Percentiles rank a stretch among this genome's conserved stretches.
Conservation (phyloP, 1,140 invertebrate genomes). For the Hetaerina americana region DNA sequence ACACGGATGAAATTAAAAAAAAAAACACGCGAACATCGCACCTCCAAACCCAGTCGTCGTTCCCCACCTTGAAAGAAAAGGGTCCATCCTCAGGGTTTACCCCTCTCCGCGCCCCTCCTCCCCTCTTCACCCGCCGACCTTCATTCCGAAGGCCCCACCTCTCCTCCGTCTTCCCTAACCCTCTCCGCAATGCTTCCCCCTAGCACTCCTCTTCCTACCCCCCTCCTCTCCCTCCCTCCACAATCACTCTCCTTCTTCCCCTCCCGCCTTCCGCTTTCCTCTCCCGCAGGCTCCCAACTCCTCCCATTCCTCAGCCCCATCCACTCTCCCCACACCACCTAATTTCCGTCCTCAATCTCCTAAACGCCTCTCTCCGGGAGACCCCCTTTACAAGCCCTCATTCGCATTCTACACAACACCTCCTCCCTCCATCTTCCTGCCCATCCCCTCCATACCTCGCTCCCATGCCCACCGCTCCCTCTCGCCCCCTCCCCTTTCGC, state of each 20-base stretch:
- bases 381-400: constrained; percentile 22
- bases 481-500: background rate
- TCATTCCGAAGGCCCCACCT: constrained; percentile 10
- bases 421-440: constrained; percentile 11
- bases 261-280: background rate
- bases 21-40: too few species aligned
- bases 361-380: constrained; percentile 24
- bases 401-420: background rate
- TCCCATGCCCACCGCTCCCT: constrained; percentile 22
- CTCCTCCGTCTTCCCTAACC: constrained; percentile 23
- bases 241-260: constrained; percentile 14
- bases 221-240: constrained; percentile 11
- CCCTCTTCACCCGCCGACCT: background rate
- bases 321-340: constrained; percentile 21
- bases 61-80: too few species aligned
- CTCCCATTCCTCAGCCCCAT: constrained; percentile 2
- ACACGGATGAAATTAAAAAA: too few species aligned
- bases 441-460: constrained; percentile 13
- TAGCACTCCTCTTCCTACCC: constrained; percentile 14
- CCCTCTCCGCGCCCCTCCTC: too few species aligned
- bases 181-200: constrained; percentile 14
- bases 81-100: background rate
- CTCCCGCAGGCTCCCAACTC: background rate
- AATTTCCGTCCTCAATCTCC: constrained; percentile 30
- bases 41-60: too few species aligned